Base-by-base conservation (phyloP, 2,797 vertebrate genomes). In the Bradypus variegatus region DNA sequence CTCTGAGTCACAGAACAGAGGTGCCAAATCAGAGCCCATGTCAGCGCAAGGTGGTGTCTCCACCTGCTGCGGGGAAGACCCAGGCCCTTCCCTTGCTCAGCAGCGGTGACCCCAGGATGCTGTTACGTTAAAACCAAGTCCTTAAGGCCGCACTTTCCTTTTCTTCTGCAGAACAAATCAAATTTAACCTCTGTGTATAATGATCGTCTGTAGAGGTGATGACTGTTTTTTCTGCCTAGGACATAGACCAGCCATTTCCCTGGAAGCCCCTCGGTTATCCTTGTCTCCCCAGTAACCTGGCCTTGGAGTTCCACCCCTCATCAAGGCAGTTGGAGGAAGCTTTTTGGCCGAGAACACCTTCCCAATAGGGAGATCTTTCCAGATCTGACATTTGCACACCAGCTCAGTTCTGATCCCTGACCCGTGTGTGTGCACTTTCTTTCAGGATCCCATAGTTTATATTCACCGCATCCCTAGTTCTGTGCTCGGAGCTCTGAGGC, bases 131-230 rank as follows among this genome's bases (percentile, higher is more conserved):
- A 70, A 94, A 85, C 41, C 36, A 92, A 53, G 79, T 92, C 58
- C 53, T 87, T 88, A 33, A 2, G 94, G 33, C 87, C 62, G 41
- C 23, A 88, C 18, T 31, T 79, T 53, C 41, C 86, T 64, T 76
- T 80, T 82, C 36, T 84, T 65, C 82, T 92, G 78, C 53, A 91
- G 88, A 89, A 70, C 14, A 90, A 94, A 93, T 90, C 65, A 80
- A 81, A 64, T 77, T 53, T 80, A 41, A 11, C n/a, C 48, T 48
- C 55, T 53, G 27, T 92, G 75, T 83, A 21, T 85, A 38, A n/a
- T 86, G n/a, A 77, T 72, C 36, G 9, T 88, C 81, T 41, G 3
- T 85, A 84, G 4, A 72, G 60, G 11, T 80, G 60, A 77, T 16
- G 31, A 29, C 73, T 73, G 14, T 91, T 81, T 85, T 92, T 86